phyloP scores from a whole-genome alignment of 2,113 vertebrate genomes.

The Centropus bengalensis region DNA sequence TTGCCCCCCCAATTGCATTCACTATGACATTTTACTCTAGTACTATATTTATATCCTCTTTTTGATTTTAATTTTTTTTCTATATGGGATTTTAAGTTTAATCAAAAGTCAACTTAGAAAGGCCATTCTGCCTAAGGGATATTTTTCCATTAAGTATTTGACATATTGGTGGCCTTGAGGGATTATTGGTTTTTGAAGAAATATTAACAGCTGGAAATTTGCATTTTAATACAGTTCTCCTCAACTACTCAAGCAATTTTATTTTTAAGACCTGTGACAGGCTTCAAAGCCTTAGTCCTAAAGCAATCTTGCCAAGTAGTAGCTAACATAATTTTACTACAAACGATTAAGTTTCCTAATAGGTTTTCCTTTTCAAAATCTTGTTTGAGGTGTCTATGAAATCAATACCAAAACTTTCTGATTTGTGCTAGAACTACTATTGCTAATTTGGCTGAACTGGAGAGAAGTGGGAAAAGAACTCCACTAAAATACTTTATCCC shows the following conservation, averaged over 20 bases:
- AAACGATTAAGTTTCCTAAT: slow-evolving; percentile 81
- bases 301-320: slow-evolving; percentile 85
- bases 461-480: slow-evolving; percentile 2
- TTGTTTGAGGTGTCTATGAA: slow-evolving; percentile 74
- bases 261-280: slow-evolving; percentile 92
- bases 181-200: slow-evolving; percentile 99
- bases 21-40: slow-evolving; percentile 75
- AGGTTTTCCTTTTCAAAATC: slow-evolving; percentile 73
- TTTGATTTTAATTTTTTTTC: slow-evolving; percentile 83
- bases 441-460: slow-evolving; percentile 64
- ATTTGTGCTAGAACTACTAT: slow-evolving; percentile 63
- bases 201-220: slow-evolving; percentile 99
- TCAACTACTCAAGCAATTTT: slow-evolving; percentile 97
- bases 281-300: slow-evolving; percentile 88
- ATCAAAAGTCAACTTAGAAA: slow-evolving; percentile 97
- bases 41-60: slow-evolving; percentile 76
- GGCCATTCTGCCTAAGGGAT: slow-evolving; percentile 94
- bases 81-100: slow-evolving; percentile 92
- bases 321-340: slow-evolving; percentile 83
- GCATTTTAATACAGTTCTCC: slow-evolving; percentile 99
- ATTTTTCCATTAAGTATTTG: slow-evolving; percentile 99
- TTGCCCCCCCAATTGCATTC: slow-evolving; percentile 51
- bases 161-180: slow-evolving; percentile 99
- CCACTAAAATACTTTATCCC: background rate
- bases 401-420: slow-evolving; percentile 79